Conservation (phyloP, 2,888 invertebrate species). For the Lasioglossum zephyrum region DNA sequence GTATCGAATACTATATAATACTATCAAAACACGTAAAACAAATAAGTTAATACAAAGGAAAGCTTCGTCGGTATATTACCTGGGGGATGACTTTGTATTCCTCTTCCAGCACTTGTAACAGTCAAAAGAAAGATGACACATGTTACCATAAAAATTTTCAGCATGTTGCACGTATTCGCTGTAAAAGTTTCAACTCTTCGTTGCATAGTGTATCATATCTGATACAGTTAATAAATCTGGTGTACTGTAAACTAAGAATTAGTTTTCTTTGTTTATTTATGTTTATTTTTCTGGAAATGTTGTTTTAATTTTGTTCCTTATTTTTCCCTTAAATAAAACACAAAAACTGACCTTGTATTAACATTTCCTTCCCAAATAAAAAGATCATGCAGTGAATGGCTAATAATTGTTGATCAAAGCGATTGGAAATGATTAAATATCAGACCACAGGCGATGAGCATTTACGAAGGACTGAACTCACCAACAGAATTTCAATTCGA, state of each 20-base stretch:
- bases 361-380: too few relatives aligned
- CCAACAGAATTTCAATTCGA: background rate
- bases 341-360: too few relatives aligned
- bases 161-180: background rate
- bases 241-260: too few relatives aligned
- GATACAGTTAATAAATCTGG: too few relatives aligned
- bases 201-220: too few relatives aligned
- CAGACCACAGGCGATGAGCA: background rate
- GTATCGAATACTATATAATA: background rate
- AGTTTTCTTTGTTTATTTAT: too few relatives aligned
- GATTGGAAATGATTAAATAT: background rate
- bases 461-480: background rate
- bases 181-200: background rate
- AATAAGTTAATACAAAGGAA: background rate
- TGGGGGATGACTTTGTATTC: background rate
- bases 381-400: too few relatives aligned
- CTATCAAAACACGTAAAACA: background rate
- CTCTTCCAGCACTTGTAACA: background rate
- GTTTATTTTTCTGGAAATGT: too few relatives aligned
- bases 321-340: too few relatives aligned
- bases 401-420: background rate
- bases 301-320: too few relatives aligned
- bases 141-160: background rate
- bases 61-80: slow-evolving; percentile 20
- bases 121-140: background rate